A percentile compares a stretch with the other conserved stretches of the same genome.
Evolutionary conservation across 2,888 invertebrate species (phyloP).

Genomic region (Kuschelorhynchus macadamiae): DNA sequence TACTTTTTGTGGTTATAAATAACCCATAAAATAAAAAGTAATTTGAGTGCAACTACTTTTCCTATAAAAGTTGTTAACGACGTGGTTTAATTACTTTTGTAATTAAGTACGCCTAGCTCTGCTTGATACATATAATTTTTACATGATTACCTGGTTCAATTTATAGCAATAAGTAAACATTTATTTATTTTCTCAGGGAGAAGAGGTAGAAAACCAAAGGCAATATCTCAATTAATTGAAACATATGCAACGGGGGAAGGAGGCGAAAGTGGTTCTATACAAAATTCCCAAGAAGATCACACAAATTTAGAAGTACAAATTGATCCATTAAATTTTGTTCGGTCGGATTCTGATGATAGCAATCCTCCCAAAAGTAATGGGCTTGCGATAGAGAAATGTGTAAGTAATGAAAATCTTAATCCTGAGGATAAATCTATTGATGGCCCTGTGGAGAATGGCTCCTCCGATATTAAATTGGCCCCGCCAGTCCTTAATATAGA

Average conservation of each 20-base stretch:
- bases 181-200: constrained; percentile 36
- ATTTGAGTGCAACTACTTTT: too few species aligned
- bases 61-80: too few species aligned
- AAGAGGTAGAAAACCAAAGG: constrained; percentile 37
- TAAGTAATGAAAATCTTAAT: constrained; percentile 4
- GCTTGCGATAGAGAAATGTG: constrained; percentile 2
- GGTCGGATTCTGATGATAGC: constrained; percentile 27
- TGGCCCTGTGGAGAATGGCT: constrained; percentile 13
- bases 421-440: not conserved
- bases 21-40: too few species aligned
- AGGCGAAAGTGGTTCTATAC: not conserved
- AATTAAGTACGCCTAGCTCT: too few species aligned
- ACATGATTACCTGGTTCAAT: too few species aligned
- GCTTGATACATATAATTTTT: too few species aligned
- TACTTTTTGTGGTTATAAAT: too few species aligned
- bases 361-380: constrained; percentile 32
- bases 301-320: constrained; percentile 43
- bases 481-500: constrained; percentile 36
- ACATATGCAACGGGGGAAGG: not conserved
- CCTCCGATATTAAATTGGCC: not conserved
- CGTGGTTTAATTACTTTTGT: too few species aligned
- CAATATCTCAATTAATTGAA: not conserved
- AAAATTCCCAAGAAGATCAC: constrained; percentile 17
- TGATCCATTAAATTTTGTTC: constrained; percentile 40
- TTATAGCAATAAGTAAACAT: too few species aligned